These are phyloP conservation scores for Colletes collaris DNA, from an alignment of 2,888 invertebrate species.

Conservation along the genomic window DNA sequence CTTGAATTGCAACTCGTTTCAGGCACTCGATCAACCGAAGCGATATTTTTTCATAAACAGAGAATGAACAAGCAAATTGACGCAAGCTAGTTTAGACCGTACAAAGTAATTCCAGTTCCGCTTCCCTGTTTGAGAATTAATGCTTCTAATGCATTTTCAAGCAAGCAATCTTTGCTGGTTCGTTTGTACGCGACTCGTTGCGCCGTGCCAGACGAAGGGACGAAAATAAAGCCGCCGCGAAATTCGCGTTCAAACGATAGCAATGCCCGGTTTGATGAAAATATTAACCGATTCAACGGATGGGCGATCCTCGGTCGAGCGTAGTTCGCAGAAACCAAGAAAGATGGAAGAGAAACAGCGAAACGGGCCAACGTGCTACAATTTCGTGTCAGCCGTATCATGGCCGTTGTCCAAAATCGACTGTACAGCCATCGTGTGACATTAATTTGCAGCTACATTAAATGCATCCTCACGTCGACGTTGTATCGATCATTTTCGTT, in stretches of 20 bases:
- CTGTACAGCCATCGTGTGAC: constrained; percentile 46
- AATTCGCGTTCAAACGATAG: constrained; percentile 13
- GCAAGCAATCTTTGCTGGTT: constrained; percentile 21
- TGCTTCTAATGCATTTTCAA: constrained; percentile 33
- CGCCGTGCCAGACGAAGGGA: background rate
- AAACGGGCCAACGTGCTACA: constrained; percentile 11
- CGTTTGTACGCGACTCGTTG: constrained; percentile 10
- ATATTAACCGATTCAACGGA: constrained; percentile 17
- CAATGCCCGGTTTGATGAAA: constrained; percentile 12
- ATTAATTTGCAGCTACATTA: constrained; percentile 62
- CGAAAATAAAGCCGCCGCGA: constrained; percentile 15
- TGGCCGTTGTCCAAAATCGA: constrained; percentile 63
- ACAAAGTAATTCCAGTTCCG: constrained; percentile 2
- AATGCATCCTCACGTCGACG: constrained; percentile 51
- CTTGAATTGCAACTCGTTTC: background rate
- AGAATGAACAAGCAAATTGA: background rate
- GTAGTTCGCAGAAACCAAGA: constrained; percentile 32
- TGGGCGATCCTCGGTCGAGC: background rate
- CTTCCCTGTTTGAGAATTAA: constrained; percentile 27
- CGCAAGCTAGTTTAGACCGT: constrained; percentile 4
- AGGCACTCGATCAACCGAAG: background rate
- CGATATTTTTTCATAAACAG: background rate
- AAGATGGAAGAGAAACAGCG: constrained; percentile 36
- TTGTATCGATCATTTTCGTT: constrained; percentile 31
- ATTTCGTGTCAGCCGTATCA: constrained; percentile 26